Percentiles rank a stretch among this genome's conserved stretches.
These are phyloP conservation scores for Stylophora pistillata DNA, from an alignment of 64 coral and sea anemone species.

Conservation along the genomic window DNA sequence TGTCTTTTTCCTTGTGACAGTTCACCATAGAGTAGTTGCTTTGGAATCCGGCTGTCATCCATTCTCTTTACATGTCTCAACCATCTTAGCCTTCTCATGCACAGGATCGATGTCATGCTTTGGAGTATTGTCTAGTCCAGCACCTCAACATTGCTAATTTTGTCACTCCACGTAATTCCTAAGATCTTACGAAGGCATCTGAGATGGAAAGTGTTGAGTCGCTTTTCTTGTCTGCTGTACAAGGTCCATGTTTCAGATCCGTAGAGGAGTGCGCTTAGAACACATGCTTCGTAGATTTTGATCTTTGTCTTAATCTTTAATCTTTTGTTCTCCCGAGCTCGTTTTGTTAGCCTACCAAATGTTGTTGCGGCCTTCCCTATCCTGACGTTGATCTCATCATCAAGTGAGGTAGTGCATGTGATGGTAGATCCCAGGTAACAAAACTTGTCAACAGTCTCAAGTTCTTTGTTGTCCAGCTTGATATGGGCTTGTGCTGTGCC, in stretches of 20 bases:
- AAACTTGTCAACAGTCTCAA: not conserved
- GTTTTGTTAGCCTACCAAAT: not conserved
- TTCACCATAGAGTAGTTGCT: not conserved
- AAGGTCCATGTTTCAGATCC: not conserved
- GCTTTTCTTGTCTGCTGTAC: not conserved
- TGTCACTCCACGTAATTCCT: too few species aligned
- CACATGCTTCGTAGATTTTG: not conserved
- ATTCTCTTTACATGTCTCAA: not conserved
- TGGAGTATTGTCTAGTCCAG: too few species aligned
- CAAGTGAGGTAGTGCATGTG: not conserved
- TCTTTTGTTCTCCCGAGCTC: not conserved
- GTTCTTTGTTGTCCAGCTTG: too few species aligned
- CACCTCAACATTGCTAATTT: too few species aligned
- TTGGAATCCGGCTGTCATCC: not conserved
- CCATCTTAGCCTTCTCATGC: not conserved
- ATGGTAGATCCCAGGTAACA: constrained; percentile 18
- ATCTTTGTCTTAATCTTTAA: not conserved
- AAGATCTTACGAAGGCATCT: not conserved
- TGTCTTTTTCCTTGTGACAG: too few species aligned
- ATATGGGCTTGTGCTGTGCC: too few species aligned
- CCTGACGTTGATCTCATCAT: not conserved
- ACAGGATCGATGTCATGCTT: too few species aligned
- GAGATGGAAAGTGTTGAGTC: not conserved
- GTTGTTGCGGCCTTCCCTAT: not conserved
- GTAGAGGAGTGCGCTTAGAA: not conserved